Base-by-base conservation (phyloP, 2,113 vertebrate genomes). In the Mastomys natalensis region DNA sequence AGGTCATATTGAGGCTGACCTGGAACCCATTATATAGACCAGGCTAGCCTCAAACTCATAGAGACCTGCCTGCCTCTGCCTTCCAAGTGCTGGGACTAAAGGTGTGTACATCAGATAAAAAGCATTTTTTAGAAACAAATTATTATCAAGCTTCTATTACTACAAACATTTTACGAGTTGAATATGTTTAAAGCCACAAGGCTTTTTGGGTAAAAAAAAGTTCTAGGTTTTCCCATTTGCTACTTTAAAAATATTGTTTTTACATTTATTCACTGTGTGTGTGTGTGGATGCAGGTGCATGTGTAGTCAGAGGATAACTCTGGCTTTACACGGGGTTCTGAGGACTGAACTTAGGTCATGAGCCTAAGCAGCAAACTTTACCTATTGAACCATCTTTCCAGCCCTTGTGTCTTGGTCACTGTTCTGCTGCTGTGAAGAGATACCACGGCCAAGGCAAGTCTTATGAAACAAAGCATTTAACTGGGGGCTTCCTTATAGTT, bases 121-220 rank as follows among this genome's bases (percentile, higher is more conserved):
- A 58, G 19, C 22, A 81, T 58, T 53, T 81, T n/a, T 58, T 53
- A 76, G 51, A n/a, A 81, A 11, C 13, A 55, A 24, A 2, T n/a
- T 86, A 68, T 84, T 96, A 87, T 95, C 26, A 96, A 92, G 37
- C 7, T 90, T 76, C 90, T 92, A 29, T 2, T 86, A 70, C 95
- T 6, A 93, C 87, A 96, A 95, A 81, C 34, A 95, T 60, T 89
- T 72, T 19, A 86, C 19, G 43, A 73, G 21, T 78, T 82, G 91
- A 94, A 62, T 66, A 96, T 58, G 66, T 90, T 92, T 95, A 97
- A 66, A 93, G 82, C 16, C 29, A 90, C 88, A 78, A 26, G 10
- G 81, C 62, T 93, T 95, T 15, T 88, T 37, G 40, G 31, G n/a
- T 48, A 51, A 89, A 91, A 31, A 62, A 87, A 90, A 72, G 29